Conservation (phyloP, 2,797 vertebrate genomes). For the Merluccius polli region DNA sequence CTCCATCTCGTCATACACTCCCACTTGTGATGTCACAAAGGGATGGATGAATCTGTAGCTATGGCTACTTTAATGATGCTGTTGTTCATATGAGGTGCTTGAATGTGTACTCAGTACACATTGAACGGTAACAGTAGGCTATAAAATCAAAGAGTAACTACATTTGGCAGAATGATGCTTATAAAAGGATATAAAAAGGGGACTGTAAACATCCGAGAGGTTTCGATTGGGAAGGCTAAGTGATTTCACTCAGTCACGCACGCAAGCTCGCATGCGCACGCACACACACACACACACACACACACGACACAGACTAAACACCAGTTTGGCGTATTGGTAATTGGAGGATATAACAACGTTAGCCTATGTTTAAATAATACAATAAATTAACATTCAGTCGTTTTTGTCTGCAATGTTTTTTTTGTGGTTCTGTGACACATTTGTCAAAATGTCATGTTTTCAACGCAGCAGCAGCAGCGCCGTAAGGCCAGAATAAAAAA, state of each 20-base stretch:
- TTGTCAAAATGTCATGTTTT: background rate
- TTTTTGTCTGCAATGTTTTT: background rate
- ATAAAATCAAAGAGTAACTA: too few relatives aligned
- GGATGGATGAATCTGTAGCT: too few relatives aligned
- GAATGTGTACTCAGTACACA: too few relatives aligned
- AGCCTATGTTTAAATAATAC: too few relatives aligned
- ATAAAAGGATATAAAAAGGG: background rate
- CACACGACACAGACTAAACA: too few relatives aligned
- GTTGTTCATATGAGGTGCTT: too few relatives aligned
- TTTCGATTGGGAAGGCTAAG: constrained; percentile 1
- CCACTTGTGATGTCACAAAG: too few relatives aligned
- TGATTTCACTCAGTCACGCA: background rate
- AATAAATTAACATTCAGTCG: too few relatives aligned
- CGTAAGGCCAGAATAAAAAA: background rate
- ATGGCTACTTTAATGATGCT: too few relatives aligned
- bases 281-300: background rate
- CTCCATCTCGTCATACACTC: too few relatives aligned
- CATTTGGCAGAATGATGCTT: background rate
- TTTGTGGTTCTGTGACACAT: background rate
- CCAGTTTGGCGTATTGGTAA: background rate
- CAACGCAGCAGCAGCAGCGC: background rate
- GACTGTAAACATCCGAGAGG: background rate
- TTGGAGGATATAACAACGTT: background rate
- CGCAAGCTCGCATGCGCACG: too few relatives aligned
- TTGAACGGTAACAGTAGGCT: too few relatives aligned